Evolutionary conservation across 2,113 vertebrate species (phyloP), one percentile per base, ranked within the genome.

Genomic region (Phoenicopterus ruber): DNA sequence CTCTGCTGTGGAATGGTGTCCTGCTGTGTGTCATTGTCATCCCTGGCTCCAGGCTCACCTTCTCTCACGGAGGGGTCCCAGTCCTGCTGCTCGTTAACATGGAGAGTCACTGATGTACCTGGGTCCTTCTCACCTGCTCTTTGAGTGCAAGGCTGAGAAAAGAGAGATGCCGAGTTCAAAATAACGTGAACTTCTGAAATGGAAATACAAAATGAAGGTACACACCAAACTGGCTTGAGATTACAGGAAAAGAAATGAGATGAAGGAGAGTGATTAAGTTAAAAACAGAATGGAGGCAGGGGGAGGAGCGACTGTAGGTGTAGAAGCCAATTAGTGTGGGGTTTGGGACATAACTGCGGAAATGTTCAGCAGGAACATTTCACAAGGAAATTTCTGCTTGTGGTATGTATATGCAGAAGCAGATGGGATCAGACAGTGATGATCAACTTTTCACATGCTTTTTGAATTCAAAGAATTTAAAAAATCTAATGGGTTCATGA

Each of bases 341-440:
- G 44, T 82, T 92, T 90, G 77, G 90, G 76, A 92, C 32, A 61
- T 66, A 92, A 88, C 88, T 82, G 67, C 1, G 18, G 85, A 97
- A 96, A 88, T 67, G 50, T 70, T 82, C 88, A 74, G 79, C 57
- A 79, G 82, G 78, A 93, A 95, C 66, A 88, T 92, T 90, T 90
- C 82, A 81, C 50, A 55, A 59, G 77, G 80, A 83, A 86, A 57
- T 84, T 92, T 83, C 52, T 94, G 52, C 59, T 63, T 84, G 40
- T 63, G 58, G 26, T 73, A 70, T 71, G 67, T 74, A 86, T 58
- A 40, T 71, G 34, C 61, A 94, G 58, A 76, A 94, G 83, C 88
- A 96, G 94, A 96, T 93, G 92, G 95, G 57, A 82, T 44, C 59
- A 93, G 90, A 80, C 79, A 95, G 82, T 63, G 44, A 89, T 72